Percentiles rank a stretch among this genome's conserved stretches.
Evolutionary conservation across 2,113 vertebrate species (phyloP).

Genomic region (Sander vitreus): DNA sequence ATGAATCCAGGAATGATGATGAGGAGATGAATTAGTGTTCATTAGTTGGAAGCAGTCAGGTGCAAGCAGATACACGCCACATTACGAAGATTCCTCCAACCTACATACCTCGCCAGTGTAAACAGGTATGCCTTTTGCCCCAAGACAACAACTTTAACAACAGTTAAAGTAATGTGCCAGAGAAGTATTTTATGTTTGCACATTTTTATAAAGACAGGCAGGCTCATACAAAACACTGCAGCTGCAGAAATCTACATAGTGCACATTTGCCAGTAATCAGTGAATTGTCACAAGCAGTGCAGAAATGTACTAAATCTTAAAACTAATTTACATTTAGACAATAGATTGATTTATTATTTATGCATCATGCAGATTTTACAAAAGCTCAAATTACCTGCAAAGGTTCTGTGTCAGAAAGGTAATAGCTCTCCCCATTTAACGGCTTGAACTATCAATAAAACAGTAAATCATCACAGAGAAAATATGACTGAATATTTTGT

Average conservation of each 20-base stretch:
- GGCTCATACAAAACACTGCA: not conserved
- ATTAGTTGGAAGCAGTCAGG: not conserved
- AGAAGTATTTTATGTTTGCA: not conserved
- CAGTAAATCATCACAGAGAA: not conserved
- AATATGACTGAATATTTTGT: conserved; percentile 13
- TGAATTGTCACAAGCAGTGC: not conserved
- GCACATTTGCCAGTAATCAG: not conserved
- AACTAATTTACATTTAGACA: not conserved
- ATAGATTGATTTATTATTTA: not conserved
- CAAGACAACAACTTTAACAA: conserved; percentile 10
- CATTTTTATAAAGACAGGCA: not conserved
- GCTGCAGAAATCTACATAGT: not conserved
- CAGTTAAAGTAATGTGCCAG: not conserved
- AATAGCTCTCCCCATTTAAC: not conserved
- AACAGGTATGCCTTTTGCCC: conserved; percentile 63
- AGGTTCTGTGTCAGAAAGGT: too few relatives aligned
- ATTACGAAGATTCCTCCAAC: not conserved
- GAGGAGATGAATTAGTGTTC: not conserved
- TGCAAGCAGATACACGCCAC: conserved; percentile 32
- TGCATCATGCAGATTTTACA: not conserved
- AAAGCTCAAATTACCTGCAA: not conserved
- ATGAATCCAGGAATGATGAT: not conserved
- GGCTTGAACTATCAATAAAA: not conserved
- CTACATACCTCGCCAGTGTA: conserved; percentile 51
- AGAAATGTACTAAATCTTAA: not conserved